phyloP scores from a whole-genome alignment of 1,140 invertebrate genomes.

The Babylonia areolata region DNA sequence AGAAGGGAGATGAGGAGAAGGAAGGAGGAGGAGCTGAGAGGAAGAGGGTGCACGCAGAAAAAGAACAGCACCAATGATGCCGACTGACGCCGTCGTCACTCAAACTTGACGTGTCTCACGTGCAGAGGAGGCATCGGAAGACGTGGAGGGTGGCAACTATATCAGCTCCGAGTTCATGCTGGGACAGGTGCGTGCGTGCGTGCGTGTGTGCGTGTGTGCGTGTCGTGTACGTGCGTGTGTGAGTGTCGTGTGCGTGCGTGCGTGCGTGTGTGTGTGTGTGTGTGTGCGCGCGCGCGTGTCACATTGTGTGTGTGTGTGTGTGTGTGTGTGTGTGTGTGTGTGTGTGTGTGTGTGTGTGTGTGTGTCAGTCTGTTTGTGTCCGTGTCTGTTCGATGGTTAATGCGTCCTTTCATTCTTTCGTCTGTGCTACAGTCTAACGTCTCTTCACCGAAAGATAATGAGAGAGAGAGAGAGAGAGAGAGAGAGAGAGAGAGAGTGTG shows the following conservation, averaged over 20 bases:
- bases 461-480: too few species aligned
- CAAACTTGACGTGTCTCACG: not conserved
- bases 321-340: not conserved
- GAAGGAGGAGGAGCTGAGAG: too few species aligned
- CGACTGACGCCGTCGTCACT: too few species aligned
- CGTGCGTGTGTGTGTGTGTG: conserved; percentile 12
- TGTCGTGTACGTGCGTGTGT: not conserved
- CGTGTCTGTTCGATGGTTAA: too few species aligned
- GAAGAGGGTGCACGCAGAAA: too few species aligned
- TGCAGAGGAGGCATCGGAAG: conserved; percentile 82
- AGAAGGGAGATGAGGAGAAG: too few species aligned
- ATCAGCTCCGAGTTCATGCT: conserved; percentile 88
- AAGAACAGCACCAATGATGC: too few species aligned
- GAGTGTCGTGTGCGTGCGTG: not conserved
- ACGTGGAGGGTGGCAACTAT: conserved; percentile 88
- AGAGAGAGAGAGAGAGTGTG: not conserved
- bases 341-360: not conserved
- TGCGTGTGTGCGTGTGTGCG: conserved; percentile 16
- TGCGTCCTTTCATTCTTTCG: too few species aligned
- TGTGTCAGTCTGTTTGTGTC: not conserved
- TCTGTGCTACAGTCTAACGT: too few species aligned
- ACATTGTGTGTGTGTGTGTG: not conserved
- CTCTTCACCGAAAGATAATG: too few species aligned
- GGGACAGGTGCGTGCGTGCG: conserved; percentile 79
- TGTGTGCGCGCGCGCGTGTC: not conserved